These are phyloP conservation scores for Acrocephalus kingi DNA, from an alignment of 2,113 vertebrate species.

Conservation along the genomic window DNA sequence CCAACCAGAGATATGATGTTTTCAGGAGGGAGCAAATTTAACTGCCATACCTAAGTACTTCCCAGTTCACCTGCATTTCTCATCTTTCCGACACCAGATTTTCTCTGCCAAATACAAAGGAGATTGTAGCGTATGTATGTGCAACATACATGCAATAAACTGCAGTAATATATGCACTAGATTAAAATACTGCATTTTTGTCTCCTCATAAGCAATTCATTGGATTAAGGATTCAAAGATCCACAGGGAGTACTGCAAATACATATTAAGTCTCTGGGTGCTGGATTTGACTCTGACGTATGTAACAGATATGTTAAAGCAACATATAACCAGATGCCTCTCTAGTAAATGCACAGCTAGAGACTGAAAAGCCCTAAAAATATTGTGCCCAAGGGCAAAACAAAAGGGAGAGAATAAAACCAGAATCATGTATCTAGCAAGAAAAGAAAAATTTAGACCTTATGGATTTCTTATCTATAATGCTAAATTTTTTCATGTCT, in stretches of 20 bases:
- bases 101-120: neutral
- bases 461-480: neutral
- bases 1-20: neutral
- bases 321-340: neutral
- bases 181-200: constrained; percentile 48
- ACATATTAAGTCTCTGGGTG: neutral
- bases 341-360: neutral
- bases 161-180: neutral
- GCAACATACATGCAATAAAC: neutral
- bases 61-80: neutral
- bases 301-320: neutral
- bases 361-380: neutral
- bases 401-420: neutral
- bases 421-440: neutral
- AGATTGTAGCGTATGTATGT: neutral
- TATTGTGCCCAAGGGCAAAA: neutral
- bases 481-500: neutral
- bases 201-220: constrained; percentile 20
- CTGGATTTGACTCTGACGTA: constrained; percentile 12
- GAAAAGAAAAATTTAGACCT: neutral
- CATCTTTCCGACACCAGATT: neutral
- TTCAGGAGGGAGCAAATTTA: neutral
- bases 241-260: constrained; percentile 17
- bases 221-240: constrained; percentile 30
- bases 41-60: neutral